Evolutionary conservation across 2,888 invertebrate genomes (phyloP).

Genomic region (Tethea ocularis): DNA sequence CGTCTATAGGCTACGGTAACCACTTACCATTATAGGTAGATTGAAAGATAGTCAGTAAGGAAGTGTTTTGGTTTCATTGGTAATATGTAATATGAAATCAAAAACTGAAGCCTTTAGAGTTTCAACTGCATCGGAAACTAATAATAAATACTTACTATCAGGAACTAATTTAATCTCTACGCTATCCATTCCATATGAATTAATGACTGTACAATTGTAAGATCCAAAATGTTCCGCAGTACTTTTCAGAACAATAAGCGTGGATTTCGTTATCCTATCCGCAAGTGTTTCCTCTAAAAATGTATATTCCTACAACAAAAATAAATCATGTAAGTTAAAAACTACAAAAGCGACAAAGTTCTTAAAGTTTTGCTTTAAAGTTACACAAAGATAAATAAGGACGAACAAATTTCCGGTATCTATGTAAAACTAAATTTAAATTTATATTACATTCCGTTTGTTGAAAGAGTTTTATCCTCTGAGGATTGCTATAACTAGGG

Average conservation of each 20-base stretch:
- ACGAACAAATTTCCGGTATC: slow-evolving; percentile 28
- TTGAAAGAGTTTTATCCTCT: neutral
- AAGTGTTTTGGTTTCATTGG: too few relatives aligned
- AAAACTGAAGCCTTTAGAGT: too few relatives aligned
- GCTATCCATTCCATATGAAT: slow-evolving; percentile 93
- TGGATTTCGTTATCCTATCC: slow-evolving; percentile 91
- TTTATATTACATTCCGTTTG: slow-evolving; percentile 10
- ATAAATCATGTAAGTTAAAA: slow-evolving; percentile 17
- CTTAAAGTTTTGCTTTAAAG: slow-evolving; percentile 20
- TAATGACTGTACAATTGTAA: slow-evolving; percentile 97
- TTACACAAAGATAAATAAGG: slow-evolving; percentile 22
- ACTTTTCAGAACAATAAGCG: slow-evolving; percentile 92
- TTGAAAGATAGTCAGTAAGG: too few relatives aligned
- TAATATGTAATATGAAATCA: too few relatives aligned
- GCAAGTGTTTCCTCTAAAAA: slow-evolving; percentile 89
- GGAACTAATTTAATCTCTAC: slow-evolving; percentile 92
- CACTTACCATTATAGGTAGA: too few relatives aligned
- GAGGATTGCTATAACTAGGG: neutral
- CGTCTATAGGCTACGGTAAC: too few relatives aligned
- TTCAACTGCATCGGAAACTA: too few relatives aligned
- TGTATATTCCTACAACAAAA: slow-evolving; percentile 85
- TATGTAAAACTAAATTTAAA: slow-evolving; percentile 13
- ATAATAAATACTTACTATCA: slow-evolving; percentile 89
- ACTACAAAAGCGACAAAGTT: slow-evolving; percentile 21
- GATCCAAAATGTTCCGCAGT: slow-evolving; percentile 93